phyloP scores from a whole-genome alignment of 1,140 invertebrate species.

The Chionoecetes opilio region DNA sequence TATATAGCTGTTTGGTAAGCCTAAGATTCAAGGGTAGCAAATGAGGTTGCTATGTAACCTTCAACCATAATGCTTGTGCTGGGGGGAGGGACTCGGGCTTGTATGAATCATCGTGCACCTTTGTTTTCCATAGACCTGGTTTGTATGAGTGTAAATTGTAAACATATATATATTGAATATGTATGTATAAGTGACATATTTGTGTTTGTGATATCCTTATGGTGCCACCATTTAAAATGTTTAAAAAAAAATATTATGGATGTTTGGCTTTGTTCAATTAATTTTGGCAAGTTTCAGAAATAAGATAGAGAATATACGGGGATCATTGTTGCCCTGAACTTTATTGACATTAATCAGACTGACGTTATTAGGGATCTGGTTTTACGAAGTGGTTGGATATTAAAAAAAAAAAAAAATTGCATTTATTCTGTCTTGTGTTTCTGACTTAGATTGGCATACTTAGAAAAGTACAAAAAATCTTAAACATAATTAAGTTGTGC shows the following conservation, averaged over 20 bases:
- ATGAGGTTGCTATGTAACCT: constrained; percentile 65
- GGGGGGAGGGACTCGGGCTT: constrained; percentile 56
- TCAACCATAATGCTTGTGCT: constrained; percentile 55
- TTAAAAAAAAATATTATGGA: constrained; percentile 34
- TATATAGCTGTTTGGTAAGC: constrained; percentile 74
- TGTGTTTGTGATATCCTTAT: constrained; percentile 51
- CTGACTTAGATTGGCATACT: constrained; percentile 59
- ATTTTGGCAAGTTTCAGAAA: not conserved
- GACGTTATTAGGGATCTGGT: not conserved
- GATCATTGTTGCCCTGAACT: not conserved
- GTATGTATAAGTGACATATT: constrained; percentile 16
- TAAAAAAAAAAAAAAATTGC: constrained; percentile 14
- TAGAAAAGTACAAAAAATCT: constrained; percentile 64
- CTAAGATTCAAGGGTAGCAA: constrained; percentile 25
- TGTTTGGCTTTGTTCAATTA: constrained; percentile 10
- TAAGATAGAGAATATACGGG: not conserved
- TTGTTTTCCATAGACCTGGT: constrained; percentile 43
- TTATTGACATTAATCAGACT: constrained; percentile 22
- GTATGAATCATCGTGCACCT: constrained; percentile 63
- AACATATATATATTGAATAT: not conserved
- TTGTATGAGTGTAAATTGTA: not conserved
- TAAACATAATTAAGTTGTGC: not conserved
- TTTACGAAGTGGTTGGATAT: constrained; percentile 23
- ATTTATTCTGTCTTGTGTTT: constrained; percentile 42
- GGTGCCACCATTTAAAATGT: constrained; percentile 46